These are phyloP conservation scores for Anguilla anguilla DNA, from an alignment of 2,797 vertebrate genomes.

Conservation along the genomic window DNA sequence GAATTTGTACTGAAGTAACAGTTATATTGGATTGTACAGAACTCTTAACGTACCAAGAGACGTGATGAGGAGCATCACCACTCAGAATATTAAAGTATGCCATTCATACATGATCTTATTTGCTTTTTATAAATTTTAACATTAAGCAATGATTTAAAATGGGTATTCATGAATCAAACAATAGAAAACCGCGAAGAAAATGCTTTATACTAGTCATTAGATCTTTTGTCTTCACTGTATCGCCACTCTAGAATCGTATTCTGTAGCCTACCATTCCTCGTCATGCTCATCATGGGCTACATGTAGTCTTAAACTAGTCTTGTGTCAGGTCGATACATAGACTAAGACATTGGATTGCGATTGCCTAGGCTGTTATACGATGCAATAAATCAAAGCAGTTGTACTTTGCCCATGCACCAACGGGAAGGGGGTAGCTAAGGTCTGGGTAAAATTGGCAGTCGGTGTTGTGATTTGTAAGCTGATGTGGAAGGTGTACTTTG, in stretches of 20 bases:
- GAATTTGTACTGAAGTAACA: neutral
- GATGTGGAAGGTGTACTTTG: conserved; percentile 63
- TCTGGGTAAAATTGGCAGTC: neutral
- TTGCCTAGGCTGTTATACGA: neutral
- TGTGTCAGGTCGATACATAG: neutral
- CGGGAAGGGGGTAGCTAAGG: neutral
- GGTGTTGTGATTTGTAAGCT: conserved; percentile 22
- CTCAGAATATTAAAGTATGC: neutral
- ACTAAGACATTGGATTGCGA: neutral
- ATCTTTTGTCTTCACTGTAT: too few relatives aligned
- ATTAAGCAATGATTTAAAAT: too few relatives aligned
- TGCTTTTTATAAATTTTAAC: too few relatives aligned
- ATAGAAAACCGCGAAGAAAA: too few relatives aligned
- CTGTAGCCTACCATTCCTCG: neutral
- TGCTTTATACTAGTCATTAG: too few relatives aligned
- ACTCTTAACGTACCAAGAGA: neutral
- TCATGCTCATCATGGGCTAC: neutral
- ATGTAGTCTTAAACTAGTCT: neutral
- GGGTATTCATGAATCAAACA: too few relatives aligned
- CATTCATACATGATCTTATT: too few relatives aligned
- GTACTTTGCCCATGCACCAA: conserved; percentile 9
- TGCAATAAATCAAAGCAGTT: conserved; percentile 6
- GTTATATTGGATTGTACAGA: neutral
- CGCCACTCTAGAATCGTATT: too few relatives aligned
- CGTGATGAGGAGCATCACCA: neutral